phyloP scores from a whole-genome alignment of 2,888 invertebrate species.

The Girardia tigrina region DNA sequence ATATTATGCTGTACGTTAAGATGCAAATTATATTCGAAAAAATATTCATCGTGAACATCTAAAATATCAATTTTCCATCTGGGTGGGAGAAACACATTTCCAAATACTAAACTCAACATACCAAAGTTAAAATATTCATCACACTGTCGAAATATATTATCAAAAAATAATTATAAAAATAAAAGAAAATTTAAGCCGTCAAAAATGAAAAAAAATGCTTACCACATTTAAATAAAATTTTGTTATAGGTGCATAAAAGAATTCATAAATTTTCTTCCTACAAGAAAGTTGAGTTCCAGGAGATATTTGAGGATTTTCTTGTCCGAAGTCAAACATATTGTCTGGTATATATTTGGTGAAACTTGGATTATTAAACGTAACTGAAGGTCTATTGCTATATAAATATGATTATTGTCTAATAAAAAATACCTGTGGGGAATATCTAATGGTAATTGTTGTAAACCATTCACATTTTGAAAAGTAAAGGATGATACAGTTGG shows the following conservation, averaged over 20 bases:
- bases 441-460: neutral
- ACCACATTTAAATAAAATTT: slow-evolving; percentile 97
- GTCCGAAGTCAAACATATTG: neutral
- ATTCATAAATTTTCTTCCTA: slow-evolving; percentile 82
- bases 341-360: neutral
- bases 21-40: too few species aligned
- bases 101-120: too few species aligned
- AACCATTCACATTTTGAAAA: neutral
- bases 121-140: too few species aligned
- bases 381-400: neutral
- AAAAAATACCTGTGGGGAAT: neutral
- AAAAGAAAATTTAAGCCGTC: too few species aligned
- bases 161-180: too few species aligned
- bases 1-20: too few species aligned
- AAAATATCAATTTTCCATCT: too few species aligned
- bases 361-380: neutral
- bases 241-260: slow-evolving; percentile 93
- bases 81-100: too few species aligned
- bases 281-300: slow-evolving; percentile 27
- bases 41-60: too few species aligned
- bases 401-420: too few species aligned
- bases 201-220: slow-evolving; percentile 42
- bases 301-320: neutral
- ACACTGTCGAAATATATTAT: too few species aligned
- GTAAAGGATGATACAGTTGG: slow-evolving; percentile 11